Conservation (phyloP, 1,140 invertebrate genomes). For the Drosophila serrata region DNA sequence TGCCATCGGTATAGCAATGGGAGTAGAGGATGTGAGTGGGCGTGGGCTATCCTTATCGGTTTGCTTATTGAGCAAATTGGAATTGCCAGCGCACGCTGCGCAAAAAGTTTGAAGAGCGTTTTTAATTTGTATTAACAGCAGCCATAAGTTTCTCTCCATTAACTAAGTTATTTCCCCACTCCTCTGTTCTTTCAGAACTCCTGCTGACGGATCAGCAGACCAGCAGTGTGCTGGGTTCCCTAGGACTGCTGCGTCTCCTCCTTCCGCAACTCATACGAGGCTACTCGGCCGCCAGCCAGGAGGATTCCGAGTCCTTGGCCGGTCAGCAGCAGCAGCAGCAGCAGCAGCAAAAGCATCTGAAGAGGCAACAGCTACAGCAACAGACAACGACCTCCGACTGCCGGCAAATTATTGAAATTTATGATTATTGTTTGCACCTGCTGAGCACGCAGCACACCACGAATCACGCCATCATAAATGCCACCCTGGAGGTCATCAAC, state of each 20-base stretch:
- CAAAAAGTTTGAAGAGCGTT: constrained; percentile 67
- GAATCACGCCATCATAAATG: constrained; percentile 92
- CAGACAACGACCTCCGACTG: constrained; percentile 59
- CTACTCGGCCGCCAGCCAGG: constrained; percentile 57
- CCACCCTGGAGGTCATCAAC: constrained; percentile 90
- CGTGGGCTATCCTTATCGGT: constrained; percentile 17
- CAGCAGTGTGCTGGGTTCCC: constrained; percentile 88
- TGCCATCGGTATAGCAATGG: constrained; percentile 11
- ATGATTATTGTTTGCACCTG: constrained; percentile 91
- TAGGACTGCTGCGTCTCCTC: constrained; percentile 88
- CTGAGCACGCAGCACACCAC: constrained; percentile 86
- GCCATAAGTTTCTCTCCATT: constrained; percentile 59
- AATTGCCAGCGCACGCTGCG: constrained; percentile 62
- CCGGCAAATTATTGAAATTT: constrained; percentile 88
- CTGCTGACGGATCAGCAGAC: constrained; percentile 86
- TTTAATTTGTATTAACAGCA: constrained; percentile 74
- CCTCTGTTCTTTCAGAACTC: constrained; percentile 83
- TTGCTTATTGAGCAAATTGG: constrained; percentile 64
- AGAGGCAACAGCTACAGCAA: constrained; percentile 35
- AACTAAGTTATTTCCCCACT: constrained; percentile 30
- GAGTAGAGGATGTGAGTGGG: not conserved
- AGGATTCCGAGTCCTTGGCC: constrained; percentile 68
- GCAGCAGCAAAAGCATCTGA: constrained; percentile 17
- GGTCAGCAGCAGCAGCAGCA: constrained; percentile 45
- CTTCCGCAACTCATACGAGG: constrained; percentile 87